Percentiles rank a stretch among this genome's conserved stretches.
These are phyloP conservation scores for Lissonota sp. DNA, from an alignment of 2,888 invertebrate species.

Conservation along the genomic window DNA sequence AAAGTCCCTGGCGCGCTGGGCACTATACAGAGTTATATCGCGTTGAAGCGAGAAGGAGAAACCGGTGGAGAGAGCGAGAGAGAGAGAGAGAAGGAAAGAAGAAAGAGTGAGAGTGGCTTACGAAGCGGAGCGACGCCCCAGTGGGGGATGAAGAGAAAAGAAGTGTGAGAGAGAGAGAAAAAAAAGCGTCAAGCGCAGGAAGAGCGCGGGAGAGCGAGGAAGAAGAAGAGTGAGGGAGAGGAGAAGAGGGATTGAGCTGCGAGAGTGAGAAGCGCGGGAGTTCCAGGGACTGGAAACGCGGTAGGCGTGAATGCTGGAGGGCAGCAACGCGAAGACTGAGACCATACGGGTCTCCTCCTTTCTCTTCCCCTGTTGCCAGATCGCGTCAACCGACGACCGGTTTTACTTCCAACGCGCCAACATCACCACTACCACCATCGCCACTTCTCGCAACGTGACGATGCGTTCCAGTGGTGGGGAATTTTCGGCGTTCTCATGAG, in stretches of 20 bases:
- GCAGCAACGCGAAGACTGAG: constrained; percentile 82
- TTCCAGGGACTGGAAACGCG: constrained; percentile 76
- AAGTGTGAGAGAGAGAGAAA: constrained; percentile 19
- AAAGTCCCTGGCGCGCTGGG: constrained; percentile 76
- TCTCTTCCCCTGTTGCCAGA: constrained; percentile 77
- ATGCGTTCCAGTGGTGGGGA: constrained; percentile 21
- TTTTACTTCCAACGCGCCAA: constrained; percentile 45
- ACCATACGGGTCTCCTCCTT: constrained; percentile 79
- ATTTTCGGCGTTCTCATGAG: background rate
- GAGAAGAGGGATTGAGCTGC: constrained; percentile 59
- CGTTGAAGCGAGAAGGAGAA: constrained; percentile 53
- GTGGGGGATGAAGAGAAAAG: constrained; percentile 33
- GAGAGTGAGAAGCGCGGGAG: constrained; percentile 53
- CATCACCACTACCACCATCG: constrained; percentile 4
- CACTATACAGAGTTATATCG: constrained; percentile 54
- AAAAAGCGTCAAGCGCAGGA: constrained; percentile 24
- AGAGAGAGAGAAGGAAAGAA: background rate
- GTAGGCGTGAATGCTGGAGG: constrained; percentile 84
- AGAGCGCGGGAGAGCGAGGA: constrained; percentile 22
- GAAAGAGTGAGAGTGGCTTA: background rate
- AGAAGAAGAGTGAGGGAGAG: constrained; percentile 25
- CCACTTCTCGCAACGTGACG: constrained; percentile 37
- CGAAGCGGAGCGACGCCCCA: constrained; percentile 44
- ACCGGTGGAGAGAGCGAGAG: constrained; percentile 9
- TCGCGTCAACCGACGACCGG: constrained; percentile 51